Conservation (phyloP, 2,113 vertebrate species). For the Pterocles orientalis region DNA sequence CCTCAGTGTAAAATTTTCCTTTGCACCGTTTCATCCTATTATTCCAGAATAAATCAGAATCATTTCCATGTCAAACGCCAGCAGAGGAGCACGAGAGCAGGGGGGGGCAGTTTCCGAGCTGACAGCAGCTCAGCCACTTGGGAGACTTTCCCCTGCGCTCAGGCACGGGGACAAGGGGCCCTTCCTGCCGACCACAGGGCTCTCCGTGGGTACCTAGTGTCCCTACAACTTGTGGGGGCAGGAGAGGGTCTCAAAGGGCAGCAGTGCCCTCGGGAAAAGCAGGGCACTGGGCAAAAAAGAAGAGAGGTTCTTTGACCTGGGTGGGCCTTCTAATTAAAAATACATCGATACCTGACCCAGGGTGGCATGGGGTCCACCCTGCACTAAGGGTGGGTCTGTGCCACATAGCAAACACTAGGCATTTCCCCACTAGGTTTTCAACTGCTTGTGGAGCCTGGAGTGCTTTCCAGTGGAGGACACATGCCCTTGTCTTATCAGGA, state of each 20-base stretch:
- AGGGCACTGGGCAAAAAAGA: neutral
- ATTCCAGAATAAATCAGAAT: conserved; percentile 46
- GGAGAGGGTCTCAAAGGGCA: neutral
- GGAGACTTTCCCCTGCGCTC: neutral
- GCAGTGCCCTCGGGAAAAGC: accelerated
- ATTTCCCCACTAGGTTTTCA: neutral
- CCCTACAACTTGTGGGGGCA: neutral
- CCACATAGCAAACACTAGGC: neutral
- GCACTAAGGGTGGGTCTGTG: neutral
- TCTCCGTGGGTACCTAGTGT: neutral
- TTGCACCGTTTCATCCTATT: conserved; percentile 47
- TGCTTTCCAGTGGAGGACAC: neutral
- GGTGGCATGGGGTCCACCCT: accelerated
- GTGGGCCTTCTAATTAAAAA: neutral
- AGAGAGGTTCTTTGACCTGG: neutral
- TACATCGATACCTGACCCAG: accelerated
- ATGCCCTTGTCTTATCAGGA: neutral
- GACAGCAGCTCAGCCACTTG: neutral
- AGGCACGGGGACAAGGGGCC: accelerated
- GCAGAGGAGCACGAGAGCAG: neutral
- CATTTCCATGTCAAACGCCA: conserved; percentile 34
- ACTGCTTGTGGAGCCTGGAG: neutral
- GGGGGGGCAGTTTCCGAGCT: neutral
- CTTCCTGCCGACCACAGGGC: neutral
- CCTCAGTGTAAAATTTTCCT: conserved; percentile 41